Conservation (phyloP, 37 sponge, comb jelly and placozoan species). For the Aphrocallistes beatrix region DNA sequence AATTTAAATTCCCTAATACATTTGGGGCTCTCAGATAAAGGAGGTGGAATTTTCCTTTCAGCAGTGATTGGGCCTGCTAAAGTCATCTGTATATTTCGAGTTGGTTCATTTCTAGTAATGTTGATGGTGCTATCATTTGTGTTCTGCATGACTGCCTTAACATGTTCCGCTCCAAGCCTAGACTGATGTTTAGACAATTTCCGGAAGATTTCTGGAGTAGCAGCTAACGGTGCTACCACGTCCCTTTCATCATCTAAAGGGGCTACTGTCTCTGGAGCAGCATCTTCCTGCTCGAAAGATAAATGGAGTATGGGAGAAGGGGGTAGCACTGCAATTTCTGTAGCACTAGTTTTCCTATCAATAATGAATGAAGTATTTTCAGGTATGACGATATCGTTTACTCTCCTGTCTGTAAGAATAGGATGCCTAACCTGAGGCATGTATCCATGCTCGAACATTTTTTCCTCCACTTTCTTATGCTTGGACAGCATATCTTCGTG, state of each 20-base stretch:
- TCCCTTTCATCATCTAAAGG: background rate
- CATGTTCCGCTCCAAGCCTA: background rate
- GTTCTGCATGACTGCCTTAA: background rate
- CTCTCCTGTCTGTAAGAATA: background rate
- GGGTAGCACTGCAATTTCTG: background rate
- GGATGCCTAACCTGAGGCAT: background rate
- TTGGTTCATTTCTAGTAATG: background rate
- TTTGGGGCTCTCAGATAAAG: background rate
- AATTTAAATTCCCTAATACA: background rate
- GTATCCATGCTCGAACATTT: background rate
- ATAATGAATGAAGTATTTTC: background rate
- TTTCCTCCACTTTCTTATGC: background rate
- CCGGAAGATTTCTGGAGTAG: background rate
- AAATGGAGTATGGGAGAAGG: background rate
- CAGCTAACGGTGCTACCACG: background rate
- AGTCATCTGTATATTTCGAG: slow-evolving; percentile 8
- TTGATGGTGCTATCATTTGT: background rate
- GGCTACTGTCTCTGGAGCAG: no score
- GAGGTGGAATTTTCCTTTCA: background rate
- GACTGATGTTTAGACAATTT: background rate
- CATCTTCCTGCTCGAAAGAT: background rate
- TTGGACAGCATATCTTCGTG: background rate
- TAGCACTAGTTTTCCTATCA: background rate
- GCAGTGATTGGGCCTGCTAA: background rate
- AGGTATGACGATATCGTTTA: background rate